These are phyloP conservation scores for Graptemys geographica DNA, from an alignment of 2,797 vertebrate genomes.

Conservation along the genomic window DNA sequence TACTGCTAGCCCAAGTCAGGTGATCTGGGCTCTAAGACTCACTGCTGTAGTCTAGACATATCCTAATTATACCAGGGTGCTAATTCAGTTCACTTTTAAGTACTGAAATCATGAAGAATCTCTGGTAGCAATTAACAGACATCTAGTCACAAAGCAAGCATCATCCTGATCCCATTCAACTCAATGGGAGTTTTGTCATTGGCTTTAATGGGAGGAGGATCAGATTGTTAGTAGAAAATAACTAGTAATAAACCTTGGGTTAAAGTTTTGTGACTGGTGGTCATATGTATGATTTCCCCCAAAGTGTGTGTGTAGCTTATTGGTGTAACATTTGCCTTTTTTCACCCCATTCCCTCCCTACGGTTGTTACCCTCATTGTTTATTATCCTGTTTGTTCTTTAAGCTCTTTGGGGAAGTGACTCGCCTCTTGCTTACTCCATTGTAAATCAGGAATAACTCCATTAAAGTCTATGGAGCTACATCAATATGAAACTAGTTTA, in stretches of 20 bases:
- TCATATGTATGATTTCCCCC: not conserved
- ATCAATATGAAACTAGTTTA: not conserved
- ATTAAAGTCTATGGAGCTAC: not conserved
- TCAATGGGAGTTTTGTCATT: not conserved
- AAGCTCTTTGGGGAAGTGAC: not conserved
- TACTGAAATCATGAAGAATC: not conserved
- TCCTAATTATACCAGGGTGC: conserved; percentile 18
- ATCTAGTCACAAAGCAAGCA: not conserved
- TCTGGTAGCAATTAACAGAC: conserved; percentile 51
- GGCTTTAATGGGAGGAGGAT: not conserved
- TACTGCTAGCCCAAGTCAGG: too few relatives aligned
- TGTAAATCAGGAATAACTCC: not conserved
- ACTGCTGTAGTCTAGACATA: too few relatives aligned
- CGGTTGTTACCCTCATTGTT: not conserved
- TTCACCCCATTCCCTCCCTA: not conserved
- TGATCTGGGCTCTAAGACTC: too few relatives aligned
- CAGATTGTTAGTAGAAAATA: not conserved
- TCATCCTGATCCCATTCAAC: not conserved
- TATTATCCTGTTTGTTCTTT: not conserved
- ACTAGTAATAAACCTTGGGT: not conserved
- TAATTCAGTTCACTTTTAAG: conserved; percentile 30
- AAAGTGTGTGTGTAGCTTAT: too few relatives aligned
- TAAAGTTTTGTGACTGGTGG: not conserved
- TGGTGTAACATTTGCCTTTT: not conserved
- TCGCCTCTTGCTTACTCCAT: not conserved